These are phyloP conservation scores for Shinisaurus crocodilurus DNA, from an alignment of 2,113 vertebrate genomes.

Conservation along the genomic window DNA sequence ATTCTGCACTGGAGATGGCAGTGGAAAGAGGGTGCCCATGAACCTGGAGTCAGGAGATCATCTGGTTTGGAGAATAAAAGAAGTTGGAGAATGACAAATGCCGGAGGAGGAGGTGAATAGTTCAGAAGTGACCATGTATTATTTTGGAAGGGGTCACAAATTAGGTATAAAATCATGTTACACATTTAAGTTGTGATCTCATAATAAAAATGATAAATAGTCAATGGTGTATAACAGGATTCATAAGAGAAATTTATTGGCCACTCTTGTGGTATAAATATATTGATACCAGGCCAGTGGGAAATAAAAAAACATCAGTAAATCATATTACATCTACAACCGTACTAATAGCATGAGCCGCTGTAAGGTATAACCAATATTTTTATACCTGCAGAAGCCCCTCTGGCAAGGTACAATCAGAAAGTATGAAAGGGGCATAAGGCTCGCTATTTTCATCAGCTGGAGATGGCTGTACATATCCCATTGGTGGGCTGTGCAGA, in stretches of 20 bases:
- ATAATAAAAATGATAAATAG: slow-evolving; percentile 84
- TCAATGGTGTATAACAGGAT: slow-evolving; percentile 84
- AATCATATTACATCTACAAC: slow-evolving; percentile 83
- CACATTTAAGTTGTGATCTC: slow-evolving; percentile 75
- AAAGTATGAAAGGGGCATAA: slow-evolving; percentile 65
- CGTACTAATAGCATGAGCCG: slow-evolving; percentile 80
- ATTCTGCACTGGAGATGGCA: neutral
- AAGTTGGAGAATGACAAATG: neutral
- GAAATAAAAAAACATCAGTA: slow-evolving; percentile 86
- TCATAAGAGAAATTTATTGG: slow-evolving; percentile 88
- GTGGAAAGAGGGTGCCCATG: neutral
- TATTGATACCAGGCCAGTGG: slow-evolving; percentile 83
- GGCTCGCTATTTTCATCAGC: slow-evolving; percentile 44
- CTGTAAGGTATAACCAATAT: slow-evolving; percentile 76
- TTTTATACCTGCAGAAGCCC: slow-evolving; percentile 79
- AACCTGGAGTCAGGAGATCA: slow-evolving; percentile 9
- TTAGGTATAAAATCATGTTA: slow-evolving; percentile 76
- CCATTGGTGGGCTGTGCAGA: slow-evolving; percentile 59
- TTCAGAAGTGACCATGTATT: slow-evolving; percentile 75
- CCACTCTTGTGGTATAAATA: slow-evolving; percentile 86
- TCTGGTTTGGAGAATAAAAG: neutral
- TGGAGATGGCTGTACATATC: slow-evolving; percentile 64
- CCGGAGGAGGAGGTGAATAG: slow-evolving; percentile 71
- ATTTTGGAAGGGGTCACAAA: slow-evolving; percentile 76
- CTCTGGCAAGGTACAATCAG: slow-evolving; percentile 77